Evolutionary conservation across 2,113 vertebrate species (phyloP), one percentile per base, ranked within the genome.

Genomic region (Rana temporaria): DNA sequence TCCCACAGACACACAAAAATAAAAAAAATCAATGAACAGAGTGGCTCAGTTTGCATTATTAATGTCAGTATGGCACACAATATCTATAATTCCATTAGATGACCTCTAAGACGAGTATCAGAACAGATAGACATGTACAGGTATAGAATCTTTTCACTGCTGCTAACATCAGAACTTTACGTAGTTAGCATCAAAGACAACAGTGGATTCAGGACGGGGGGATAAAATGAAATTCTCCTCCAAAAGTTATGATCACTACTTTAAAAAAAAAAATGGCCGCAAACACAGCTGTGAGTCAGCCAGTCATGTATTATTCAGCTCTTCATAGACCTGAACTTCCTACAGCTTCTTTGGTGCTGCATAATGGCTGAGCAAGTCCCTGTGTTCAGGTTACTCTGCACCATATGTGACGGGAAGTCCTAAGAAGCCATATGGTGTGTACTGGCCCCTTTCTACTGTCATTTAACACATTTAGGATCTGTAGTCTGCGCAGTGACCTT

Each of bases 11-110:
- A 18, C 78, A 79, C 82, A 32, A 84, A 83, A 83, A 83, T 80
- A 83, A 75, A 32, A n/a, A 81, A 85, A 85, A 90, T 88, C 85
- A 88, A 88, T 89, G 81, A 78, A 80, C 83, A 65, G 82, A 81
- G 72, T 64, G 65, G 32, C 63, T 76, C 26, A 77, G 59, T 81
- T 42, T 90, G 85, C 84, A 91, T 89, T 90, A 89, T 85, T 89
- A 84, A 91, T 89, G 86, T 42, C 71, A 55, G 86, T 85, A 89
- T 87, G 70, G 84, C 77, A 89, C 84, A 87, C 84, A 86, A 84
- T 85, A 85, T 77, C 89, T 77, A 69, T 84, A 90, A 87, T 87
- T 72, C 86, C 86, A 89, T 88, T 87, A 90, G 79, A 67, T 89
- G 83, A 88, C 79, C 20, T 74, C 88, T 88, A 84, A 89, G 88